phyloP scores from a whole-genome alignment of 2,888 invertebrate genomes.

The Drosophila pullipes region DNA sequence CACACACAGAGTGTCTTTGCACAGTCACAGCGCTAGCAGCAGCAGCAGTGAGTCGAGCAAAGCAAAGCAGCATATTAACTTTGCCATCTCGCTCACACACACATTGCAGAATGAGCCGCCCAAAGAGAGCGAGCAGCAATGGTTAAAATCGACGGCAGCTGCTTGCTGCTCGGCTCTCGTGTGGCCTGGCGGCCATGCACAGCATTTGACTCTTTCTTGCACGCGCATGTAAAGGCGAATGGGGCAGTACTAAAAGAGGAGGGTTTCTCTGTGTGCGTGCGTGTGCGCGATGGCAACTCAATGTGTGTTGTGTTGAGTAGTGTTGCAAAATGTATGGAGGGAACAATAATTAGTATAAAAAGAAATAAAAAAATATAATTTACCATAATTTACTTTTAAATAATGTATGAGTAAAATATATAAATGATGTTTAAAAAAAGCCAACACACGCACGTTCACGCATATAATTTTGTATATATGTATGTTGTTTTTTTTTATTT shows the following conservation, averaged over 20 bases:
- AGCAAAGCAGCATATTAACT: constrained; percentile 22
- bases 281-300: constrained; percentile 50
- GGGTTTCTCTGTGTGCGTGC: constrained; percentile 32
- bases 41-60: not conserved
- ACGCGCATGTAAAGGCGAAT: constrained; percentile 44
- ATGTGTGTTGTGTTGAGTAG: constrained; percentile 29
- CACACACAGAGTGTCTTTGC: constrained; percentile 26
- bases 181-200: constrained; percentile 15
- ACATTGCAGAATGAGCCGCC: constrained; percentile 44
- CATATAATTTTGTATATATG: constrained; percentile 6
- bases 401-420: constrained; percentile 40
- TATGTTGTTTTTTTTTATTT: not conserved
- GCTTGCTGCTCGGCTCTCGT: constrained; percentile 39
- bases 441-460: not conserved
- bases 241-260: constrained; percentile 70
- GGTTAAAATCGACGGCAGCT: constrained; percentile 50
- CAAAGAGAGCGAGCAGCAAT: constrained; percentile 34
- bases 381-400: constrained; percentile 63
- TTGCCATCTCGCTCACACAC: constrained; percentile 60
- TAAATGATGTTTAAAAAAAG: constrained; percentile 44
- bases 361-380: constrained; percentile 53
- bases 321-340: constrained; percentile 62
- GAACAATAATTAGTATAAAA: constrained; percentile 67
- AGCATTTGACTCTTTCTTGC: constrained; percentile 66
- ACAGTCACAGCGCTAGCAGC: constrained; percentile 33